A percentile compares a stretch with the other conserved stretches of the same genome.
Evolutionary conservation across 2,113 vertebrate species (phyloP).

Genomic region (Nanorana parkeri): DNA sequence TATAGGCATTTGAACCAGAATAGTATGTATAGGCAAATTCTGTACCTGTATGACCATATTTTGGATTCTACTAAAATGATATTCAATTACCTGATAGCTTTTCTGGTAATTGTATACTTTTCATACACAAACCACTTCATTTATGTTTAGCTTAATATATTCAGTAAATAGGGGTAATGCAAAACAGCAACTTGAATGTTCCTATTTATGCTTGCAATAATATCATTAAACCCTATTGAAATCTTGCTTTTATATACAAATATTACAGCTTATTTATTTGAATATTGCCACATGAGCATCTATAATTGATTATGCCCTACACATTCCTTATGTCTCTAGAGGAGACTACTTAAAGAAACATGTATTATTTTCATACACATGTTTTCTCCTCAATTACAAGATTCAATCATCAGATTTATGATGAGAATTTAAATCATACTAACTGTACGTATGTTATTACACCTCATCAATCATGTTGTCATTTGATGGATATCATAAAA

Average conservation of each 20-base stretch:
- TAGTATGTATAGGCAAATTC: too few species aligned
- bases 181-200: too few species aligned
- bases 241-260: neutral
- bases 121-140: too few species aligned
- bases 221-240: too few species aligned
- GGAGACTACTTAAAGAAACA: conserved; percentile 14
- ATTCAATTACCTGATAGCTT: too few species aligned
- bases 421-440: conserved; percentile 46
- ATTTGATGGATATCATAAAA: conserved; percentile 62
- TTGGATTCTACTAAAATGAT: too few species aligned
- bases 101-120: too few species aligned
- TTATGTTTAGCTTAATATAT: too few species aligned
- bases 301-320: conserved; percentile 6
- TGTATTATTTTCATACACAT: conserved; percentile 35
- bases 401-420: conserved; percentile 28
- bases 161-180: too few species aligned
- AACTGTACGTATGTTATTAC: conserved; percentile 51
- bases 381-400: conserved; percentile 9
- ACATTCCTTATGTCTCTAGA: neutral
- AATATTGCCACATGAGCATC: neutral
- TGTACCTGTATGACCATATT: too few species aligned
- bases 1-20: too few species aligned
- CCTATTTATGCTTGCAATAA: too few species aligned
- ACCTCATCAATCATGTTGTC: conserved; percentile 59
- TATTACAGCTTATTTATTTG: neutral